Evolutionary conservation across 2,113 vertebrate genomes (phyloP).

Genomic region (Ictidomys tridecemlineatus): DNA sequence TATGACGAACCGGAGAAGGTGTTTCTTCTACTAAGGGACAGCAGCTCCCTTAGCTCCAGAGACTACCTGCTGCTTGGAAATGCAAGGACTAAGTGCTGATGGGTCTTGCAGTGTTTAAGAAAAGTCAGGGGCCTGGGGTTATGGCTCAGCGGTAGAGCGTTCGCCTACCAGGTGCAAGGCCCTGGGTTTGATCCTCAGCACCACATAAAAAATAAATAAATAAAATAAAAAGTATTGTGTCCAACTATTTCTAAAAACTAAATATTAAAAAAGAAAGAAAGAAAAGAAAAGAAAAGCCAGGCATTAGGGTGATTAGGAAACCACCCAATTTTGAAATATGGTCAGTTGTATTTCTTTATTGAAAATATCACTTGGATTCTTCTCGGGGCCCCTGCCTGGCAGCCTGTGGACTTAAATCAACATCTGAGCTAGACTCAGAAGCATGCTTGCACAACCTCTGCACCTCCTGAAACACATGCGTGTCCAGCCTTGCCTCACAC

Average conservation of each 20-base stretch:
- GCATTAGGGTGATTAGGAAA: not conserved
- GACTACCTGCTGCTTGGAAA: not conserved
- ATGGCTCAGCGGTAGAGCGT: no score
- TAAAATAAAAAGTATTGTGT: no score
- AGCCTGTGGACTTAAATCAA: constrained; percentile 37
- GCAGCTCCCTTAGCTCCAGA: not conserved
- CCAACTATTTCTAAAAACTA: no score
- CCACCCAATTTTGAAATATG: not conserved
- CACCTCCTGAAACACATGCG: not conserved
- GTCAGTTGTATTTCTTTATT: not conserved
- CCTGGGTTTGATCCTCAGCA: no score
- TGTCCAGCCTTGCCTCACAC: constrained; percentile 22
- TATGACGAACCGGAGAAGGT: not conserved
- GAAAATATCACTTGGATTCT: not conserved
- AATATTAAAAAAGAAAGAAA: no score
- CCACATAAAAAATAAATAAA: no score
- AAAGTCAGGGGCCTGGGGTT: not conserved
- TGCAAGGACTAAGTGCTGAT: not conserved
- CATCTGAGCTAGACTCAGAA: not conserved
- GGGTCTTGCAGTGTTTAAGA: not conserved
- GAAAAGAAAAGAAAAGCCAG: not conserved
- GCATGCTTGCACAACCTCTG: not conserved
- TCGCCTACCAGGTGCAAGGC: no score
- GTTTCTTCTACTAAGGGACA: not conserved
- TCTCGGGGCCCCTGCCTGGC: not conserved